phyloP scores from a whole-genome alignment of 2,888 invertebrate genomes.

The Zaprionus obscuricornis region DNA sequence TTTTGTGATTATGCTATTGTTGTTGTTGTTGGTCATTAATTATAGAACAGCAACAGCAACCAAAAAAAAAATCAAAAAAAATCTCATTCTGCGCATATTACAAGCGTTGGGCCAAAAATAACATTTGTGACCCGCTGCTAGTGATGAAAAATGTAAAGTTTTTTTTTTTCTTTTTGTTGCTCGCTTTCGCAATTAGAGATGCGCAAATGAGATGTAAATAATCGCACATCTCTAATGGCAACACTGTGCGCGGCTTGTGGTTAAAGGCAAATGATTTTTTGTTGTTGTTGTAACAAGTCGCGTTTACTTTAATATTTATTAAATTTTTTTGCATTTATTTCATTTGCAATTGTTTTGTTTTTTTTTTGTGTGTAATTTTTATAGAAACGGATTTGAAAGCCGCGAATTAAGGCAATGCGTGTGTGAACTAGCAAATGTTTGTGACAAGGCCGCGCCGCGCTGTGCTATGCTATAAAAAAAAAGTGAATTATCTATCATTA shows the following conservation, averaged over 20 bases:
- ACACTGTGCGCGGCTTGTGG: constrained; percentile 50
- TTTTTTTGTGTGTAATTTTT: constrained; percentile 19
- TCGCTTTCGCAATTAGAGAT: constrained; percentile 40
- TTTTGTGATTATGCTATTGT: no score
- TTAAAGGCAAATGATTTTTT: constrained; percentile 42
- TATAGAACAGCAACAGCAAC: no score
- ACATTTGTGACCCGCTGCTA: constrained; percentile 44
- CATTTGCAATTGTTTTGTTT: no score
- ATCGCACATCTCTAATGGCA: constrained; percentile 53
- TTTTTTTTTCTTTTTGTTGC: no score
- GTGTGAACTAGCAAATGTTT: constrained; percentile 11
- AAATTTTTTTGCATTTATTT: constrained; percentile 7
- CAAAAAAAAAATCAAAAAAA: no score
- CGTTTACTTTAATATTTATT: constrained; percentile 28
- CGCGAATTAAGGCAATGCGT: constrained; percentile 14
- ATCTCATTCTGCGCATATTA: no score
- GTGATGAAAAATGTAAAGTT: constrained; percentile 35
- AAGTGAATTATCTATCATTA: no score
- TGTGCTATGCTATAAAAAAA: no score
- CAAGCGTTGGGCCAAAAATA: constrained; percentile 53
- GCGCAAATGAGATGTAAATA: constrained; percentile 31
- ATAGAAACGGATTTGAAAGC: constrained; percentile 12
- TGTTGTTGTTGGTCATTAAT: no score
- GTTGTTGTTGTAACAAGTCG: constrained; percentile 41
- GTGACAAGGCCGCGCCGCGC: constrained; percentile 36